A percentile compares a stretch with the other conserved stretches of the same genome.
These are phyloP conservation scores for Cotesia typhae DNA, from an alignment of 1,140 invertebrate genomes.

Conservation along the genomic window DNA sequence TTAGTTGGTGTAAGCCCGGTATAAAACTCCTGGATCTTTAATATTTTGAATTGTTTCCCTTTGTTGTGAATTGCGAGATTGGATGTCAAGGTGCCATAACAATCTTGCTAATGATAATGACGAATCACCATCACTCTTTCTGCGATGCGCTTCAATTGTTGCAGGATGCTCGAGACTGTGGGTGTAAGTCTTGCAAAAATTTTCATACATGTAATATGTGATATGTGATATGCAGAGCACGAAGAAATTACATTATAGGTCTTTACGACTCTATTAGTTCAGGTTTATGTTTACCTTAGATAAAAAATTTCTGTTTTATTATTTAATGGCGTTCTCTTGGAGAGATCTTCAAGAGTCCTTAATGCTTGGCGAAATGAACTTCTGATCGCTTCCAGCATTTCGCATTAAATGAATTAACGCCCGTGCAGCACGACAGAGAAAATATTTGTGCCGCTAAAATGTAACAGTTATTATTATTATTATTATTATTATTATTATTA, in stretches of 20 bases:
- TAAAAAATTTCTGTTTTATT: not conserved
- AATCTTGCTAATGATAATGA: slow-evolving; percentile 3
- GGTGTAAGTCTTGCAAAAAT: not conserved
- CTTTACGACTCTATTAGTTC: slow-evolving; percentile 9
- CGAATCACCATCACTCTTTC: not conserved
- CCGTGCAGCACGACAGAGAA: slow-evolving; percentile 16
- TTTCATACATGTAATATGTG: not conserved
- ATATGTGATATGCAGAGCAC: not conserved
- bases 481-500: too few species aligned
- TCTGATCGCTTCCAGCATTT: slow-evolving; percentile 7
- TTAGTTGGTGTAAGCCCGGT: too few species aligned
- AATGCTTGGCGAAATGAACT: slow-evolving; percentile 5
- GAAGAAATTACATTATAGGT: not conserved
- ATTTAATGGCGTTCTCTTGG: too few species aligned
- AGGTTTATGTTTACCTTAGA: not conserved
- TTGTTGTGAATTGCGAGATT: too few species aligned
- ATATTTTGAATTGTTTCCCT: too few species aligned
- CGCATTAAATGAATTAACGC: slow-evolving; percentile 14
- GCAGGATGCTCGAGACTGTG: not conserved
- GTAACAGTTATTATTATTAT: not conserved
- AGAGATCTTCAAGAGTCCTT: not conserved
- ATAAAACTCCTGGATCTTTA: too few species aligned
- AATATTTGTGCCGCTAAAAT: not conserved
- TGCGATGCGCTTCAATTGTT: slow-evolving; percentile 2
- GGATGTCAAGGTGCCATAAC: not conserved